Evolutionary conservation across 2,797 vertebrate species (phyloP).

Genomic region (Potorous gilbertii): DNA sequence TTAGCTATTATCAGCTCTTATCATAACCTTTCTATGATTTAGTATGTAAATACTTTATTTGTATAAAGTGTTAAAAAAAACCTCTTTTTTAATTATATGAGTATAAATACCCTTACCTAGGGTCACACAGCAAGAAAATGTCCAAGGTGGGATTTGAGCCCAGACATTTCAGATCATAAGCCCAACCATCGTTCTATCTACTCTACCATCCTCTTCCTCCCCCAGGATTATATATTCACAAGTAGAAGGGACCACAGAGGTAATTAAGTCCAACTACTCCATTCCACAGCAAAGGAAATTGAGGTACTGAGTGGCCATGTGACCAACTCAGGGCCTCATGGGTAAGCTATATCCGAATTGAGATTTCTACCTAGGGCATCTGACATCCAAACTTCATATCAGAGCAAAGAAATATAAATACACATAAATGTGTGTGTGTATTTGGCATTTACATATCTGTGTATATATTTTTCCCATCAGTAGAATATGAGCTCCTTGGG

Average conservation of each 20-base stretch:
- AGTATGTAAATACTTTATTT: not conserved
- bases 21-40: not conserved
- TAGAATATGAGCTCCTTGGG: too few relatives aligned
- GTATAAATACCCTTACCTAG: not conserved
- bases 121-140: not conserved
- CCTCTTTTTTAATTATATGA: not conserved
- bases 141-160: not conserved
- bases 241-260: not conserved
- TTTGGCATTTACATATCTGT: too few relatives aligned
- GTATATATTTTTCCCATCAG: too few relatives aligned
- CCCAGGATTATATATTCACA: not conserved
- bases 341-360: not conserved
- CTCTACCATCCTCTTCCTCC: not conserved
- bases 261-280: not conserved
- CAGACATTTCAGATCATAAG: not conserved
- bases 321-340: not conserved
- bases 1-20: not conserved
- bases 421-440: too few relatives aligned
- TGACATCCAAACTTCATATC: not conserved
- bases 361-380: not conserved
- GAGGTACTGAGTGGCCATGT: not conserved
- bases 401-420: too few relatives aligned
- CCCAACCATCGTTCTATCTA: not conserved
- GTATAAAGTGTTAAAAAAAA: not conserved
- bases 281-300: not conserved